Evolutionary conservation across 1,140 invertebrate species (phyloP).

Genomic region (Lepidotrigona ventralis): DNA sequence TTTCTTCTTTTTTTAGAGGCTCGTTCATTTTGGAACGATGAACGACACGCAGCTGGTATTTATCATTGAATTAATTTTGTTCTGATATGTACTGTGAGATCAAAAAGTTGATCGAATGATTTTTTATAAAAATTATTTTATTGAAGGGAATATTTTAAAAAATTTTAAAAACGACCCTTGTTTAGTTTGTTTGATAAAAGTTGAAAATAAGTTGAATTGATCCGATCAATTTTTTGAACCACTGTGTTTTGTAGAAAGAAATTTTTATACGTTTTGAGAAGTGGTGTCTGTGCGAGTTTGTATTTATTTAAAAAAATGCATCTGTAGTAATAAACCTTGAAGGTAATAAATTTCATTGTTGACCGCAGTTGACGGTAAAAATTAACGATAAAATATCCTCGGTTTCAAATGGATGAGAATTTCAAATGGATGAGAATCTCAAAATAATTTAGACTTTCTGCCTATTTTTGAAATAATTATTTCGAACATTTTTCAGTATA

Average conservation of each 20-base stretch:
- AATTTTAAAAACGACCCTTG: too few relatives aligned
- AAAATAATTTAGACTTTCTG: background rate
- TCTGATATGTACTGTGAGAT: too few relatives aligned
- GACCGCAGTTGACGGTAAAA: constrained; percentile 56
- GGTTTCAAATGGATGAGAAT: background rate
- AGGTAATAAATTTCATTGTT: constrained; percentile 57
- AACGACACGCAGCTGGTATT: background rate
- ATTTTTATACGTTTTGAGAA: background rate
- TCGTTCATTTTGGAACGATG: background rate
- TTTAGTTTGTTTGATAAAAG: too few relatives aligned
- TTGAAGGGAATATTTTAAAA: too few relatives aligned
- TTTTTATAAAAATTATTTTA: too few relatives aligned
- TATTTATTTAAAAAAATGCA: constrained; percentile 52
- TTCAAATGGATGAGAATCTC: background rate
- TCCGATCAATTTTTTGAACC: too few relatives aligned
- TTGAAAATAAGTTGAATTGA: too few relatives aligned
- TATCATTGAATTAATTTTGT: background rate
- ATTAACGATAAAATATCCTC: background rate
- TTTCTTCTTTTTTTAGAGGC: background rate
- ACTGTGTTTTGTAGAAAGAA: too few relatives aligned
- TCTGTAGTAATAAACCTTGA: constrained; percentile 54
- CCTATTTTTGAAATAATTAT: too few relatives aligned
- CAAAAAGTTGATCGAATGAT: too few relatives aligned
- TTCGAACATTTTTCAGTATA: too few relatives aligned
- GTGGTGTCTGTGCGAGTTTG: background rate